Evolutionary conservation across 2,797 vertebrate genomes (phyloP), one percentile per base, ranked within the genome.

Genomic region (Clarias laeviceps): DNA sequence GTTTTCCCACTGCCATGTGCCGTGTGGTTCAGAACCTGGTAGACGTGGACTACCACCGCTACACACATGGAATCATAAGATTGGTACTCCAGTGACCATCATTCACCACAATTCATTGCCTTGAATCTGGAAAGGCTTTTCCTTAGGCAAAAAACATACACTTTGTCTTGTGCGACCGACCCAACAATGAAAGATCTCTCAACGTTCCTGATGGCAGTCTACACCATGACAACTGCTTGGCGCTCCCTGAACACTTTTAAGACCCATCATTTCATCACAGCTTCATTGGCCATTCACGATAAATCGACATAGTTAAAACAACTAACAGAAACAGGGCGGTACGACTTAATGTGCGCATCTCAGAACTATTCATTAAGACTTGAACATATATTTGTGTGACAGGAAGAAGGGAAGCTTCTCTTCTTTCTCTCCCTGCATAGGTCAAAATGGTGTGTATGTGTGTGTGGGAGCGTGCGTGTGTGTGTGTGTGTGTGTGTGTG

Each of bases 31-130:
- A 54, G 62, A 81, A 54, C n/a, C 62, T 81, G 62, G 79, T 66
- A 32, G 2, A 54, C n/a, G 1, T 45, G 40, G n/a, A 50, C 40
- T 40, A 80, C 37, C 61, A 80, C 34, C 78, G 27, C 61, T 37
- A 50, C 61, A 80, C 15, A 4, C 40, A 22, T 64, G 37, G 24
- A 80, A 45, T 80, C 78, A 80, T 50, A 62, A 62, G 37, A 45
- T 45, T 64, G 61, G 34, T 79, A 94, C 92, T 92, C 92, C 90
- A 91, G 91, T 92, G 93, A 93, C 94, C 93, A 93, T 93, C 61
- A 61, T 50, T 65, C n/a, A 29, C 37, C 61, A 79, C 3, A 7
- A 62, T 91, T 93, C 91, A 91, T 92, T 88, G 82, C 91, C 91
- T 90, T 90, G 56, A 73, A 91, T 90, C 37, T 68, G 89, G 37